These are phyloP conservation scores for Aldrovandia affinis DNA, from an alignment of 2,797 vertebrate species.

Conservation along the genomic window DNA sequence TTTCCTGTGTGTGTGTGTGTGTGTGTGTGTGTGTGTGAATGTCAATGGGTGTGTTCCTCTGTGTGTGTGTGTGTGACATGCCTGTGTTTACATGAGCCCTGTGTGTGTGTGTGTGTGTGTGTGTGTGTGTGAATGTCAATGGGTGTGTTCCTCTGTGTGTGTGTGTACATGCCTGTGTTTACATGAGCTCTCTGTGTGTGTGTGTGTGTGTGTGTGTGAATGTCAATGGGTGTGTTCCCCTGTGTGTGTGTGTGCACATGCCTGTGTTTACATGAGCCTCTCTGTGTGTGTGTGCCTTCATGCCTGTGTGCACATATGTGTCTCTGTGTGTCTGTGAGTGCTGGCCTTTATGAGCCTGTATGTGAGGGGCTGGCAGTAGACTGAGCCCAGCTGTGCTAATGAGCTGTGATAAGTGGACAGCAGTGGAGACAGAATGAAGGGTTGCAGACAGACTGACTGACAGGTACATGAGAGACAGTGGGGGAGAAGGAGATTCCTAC, in stretches of 20 bases:
- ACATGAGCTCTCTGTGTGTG: too few species aligned
- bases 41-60: too few species aligned
- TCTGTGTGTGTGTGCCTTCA: slow-evolving; percentile 4
- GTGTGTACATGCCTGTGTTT: too few species aligned
- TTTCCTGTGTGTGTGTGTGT: slow-evolving; percentile 16
- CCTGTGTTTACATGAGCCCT: too few species aligned
- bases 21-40: neutral
- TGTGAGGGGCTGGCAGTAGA: neutral
- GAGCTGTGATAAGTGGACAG: slow-evolving; percentile 56
- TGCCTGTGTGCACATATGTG: neutral
- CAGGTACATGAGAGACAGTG: slow-evolving; percentile 42
- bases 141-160: too few species aligned
- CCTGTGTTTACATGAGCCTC: neutral
- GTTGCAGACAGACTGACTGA: slow-evolving; percentile 45
- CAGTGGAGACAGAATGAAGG: slow-evolving; percentile 38
- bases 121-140: slow-evolving; percentile 4
- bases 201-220: slow-evolving; percentile 31
- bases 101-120: slow-evolving; percentile 19
- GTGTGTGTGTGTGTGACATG: too few species aligned
- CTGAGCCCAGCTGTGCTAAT: slow-evolving; percentile 38
- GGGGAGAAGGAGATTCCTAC: neutral
- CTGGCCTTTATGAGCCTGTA: neutral
- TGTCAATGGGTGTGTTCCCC: slow-evolving; percentile 20
- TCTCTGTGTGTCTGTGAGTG: neutral
- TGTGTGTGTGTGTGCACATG: slow-evolving; percentile 28